Evolutionary conservation across 2,113 vertebrate species (phyloP).

Genomic region (Rousettus leschenaultii): DNA sequence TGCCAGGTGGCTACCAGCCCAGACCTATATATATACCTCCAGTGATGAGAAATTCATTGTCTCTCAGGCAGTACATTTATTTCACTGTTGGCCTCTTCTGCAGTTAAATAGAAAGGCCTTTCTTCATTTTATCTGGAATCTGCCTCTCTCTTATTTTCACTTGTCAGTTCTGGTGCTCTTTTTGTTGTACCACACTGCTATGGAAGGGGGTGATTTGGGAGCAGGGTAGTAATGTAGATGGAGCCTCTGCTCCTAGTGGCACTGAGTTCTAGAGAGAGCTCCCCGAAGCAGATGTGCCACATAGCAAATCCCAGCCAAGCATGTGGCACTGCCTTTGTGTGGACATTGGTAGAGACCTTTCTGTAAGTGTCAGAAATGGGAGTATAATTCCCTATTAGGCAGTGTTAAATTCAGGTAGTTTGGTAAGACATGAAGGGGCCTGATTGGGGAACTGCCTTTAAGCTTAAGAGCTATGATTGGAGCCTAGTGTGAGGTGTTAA

Average conservation of each 20-base stretch:
- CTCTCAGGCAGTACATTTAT: neutral
- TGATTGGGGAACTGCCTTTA: neutral
- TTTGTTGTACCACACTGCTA: neutral
- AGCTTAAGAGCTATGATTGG: slow-evolving; percentile 4
- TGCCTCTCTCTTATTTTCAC: neutral
- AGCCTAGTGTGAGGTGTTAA: neutral
- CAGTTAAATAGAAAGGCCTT: neutral
- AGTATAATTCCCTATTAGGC: neutral
- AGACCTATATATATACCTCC: neutral
- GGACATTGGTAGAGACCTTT: neutral
- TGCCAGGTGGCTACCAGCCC: neutral
- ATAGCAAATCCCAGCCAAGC: neutral
- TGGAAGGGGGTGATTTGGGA: neutral
- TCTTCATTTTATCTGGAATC: neutral
- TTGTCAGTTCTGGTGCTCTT: neutral
- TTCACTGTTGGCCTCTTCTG: neutral
- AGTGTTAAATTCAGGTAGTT: neutral
- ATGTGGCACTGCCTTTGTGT: neutral
- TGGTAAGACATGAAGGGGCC: neutral
- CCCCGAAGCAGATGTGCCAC: neutral
- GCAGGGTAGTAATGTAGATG: neutral
- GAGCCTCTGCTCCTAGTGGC: neutral
- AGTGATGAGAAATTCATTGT: neutral
- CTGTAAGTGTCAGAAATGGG: neutral
- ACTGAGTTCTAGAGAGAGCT: neutral